Evolutionary conservation across 2,888 invertebrate genomes (phyloP).

Genomic region (Sesia apiformis): DNA sequence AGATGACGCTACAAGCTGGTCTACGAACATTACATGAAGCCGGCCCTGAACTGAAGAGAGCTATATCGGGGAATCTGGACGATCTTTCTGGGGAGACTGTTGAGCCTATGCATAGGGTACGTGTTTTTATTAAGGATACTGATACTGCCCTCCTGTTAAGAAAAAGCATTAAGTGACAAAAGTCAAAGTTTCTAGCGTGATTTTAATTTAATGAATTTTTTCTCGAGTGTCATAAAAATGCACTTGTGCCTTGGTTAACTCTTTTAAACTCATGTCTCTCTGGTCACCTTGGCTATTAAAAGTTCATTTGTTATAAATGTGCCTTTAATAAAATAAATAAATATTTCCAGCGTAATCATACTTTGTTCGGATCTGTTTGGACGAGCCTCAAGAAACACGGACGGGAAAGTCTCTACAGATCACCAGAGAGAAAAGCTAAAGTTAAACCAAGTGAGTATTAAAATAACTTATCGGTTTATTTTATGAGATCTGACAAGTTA

Average conservation of each 20-base stretch:
- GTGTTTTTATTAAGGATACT: constrained; percentile 5
- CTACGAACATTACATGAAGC: constrained; percentile 96
- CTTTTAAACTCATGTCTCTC: no score
- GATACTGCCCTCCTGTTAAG: no score
- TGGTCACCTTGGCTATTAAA: no score
- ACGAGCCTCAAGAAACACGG: constrained; percentile 89
- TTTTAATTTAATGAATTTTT: background rate
- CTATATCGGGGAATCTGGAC: constrained; percentile 98
- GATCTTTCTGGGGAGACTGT: constrained; percentile 93
- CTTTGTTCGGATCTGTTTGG: constrained; percentile 96
- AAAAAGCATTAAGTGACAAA: no score
- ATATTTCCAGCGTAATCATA: constrained; percentile 92
- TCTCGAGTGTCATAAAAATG: no score
- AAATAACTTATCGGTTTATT: constrained; percentile 5
- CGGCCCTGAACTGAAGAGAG: constrained; percentile 97
- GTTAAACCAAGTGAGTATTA: constrained; percentile 5
- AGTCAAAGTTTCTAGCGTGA: background rate
- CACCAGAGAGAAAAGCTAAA: constrained; percentile 16
- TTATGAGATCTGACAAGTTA: constrained; percentile 7
- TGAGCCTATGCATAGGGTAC: constrained; percentile 98
- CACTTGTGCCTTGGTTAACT: background rate
- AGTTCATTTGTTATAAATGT: no score
- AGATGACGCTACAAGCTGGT: constrained; percentile 95
- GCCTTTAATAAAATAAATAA: no score
- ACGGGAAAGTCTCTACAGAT: constrained; percentile 51